phyloP scores from a whole-genome alignment of 1,140 invertebrate genomes.

The Drosophila chauvacae region DNA sequence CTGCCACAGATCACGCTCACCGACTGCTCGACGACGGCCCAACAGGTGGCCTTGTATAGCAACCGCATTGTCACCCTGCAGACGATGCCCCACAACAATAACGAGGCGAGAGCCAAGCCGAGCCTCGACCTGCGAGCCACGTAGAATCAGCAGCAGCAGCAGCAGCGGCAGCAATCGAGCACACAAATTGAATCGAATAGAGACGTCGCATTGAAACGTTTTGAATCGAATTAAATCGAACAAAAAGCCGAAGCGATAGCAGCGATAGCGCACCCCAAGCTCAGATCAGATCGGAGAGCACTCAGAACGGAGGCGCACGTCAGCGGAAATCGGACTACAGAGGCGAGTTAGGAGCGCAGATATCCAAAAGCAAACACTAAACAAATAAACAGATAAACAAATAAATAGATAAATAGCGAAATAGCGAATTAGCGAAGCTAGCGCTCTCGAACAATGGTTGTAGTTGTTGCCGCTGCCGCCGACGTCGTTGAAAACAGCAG shows the following conservation, averaged over 20 bases:
- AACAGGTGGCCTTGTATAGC: conserved; percentile 65
- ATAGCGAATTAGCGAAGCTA: conserved; percentile 46
- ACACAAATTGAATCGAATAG: conserved; percentile 53
- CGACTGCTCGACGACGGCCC: conserved; percentile 57
- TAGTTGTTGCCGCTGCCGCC: conserved; percentile 57
- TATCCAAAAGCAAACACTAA: conserved; percentile 24
- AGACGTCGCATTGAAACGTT: conserved; percentile 16
- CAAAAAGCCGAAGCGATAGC: conserved; percentile 18
- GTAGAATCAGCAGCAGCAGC: background rate
- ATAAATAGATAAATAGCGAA: conserved; percentile 4
- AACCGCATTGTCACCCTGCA: conserved; percentile 52
- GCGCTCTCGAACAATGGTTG: conserved; percentile 71
- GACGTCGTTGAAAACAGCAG: conserved; percentile 53
- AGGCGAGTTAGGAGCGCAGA: background rate
- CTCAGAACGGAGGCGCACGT: conserved; percentile 48
- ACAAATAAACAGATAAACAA: conserved; percentile 19
- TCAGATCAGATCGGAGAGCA: background rate
- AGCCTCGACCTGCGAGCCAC: conserved; percentile 13
- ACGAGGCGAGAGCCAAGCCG: conserved; percentile 62
- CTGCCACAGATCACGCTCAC: conserved; percentile 77
- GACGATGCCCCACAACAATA: conserved; percentile 41
- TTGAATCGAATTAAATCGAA: conserved; percentile 44
- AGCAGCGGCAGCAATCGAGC: background rate
- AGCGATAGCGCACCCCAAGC: conserved; percentile 4
- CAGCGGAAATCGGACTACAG: conserved; percentile 66